Evolutionary conservation across 2,113 vertebrate genomes (phyloP).

Genomic region (Eublepharis macularius): DNA sequence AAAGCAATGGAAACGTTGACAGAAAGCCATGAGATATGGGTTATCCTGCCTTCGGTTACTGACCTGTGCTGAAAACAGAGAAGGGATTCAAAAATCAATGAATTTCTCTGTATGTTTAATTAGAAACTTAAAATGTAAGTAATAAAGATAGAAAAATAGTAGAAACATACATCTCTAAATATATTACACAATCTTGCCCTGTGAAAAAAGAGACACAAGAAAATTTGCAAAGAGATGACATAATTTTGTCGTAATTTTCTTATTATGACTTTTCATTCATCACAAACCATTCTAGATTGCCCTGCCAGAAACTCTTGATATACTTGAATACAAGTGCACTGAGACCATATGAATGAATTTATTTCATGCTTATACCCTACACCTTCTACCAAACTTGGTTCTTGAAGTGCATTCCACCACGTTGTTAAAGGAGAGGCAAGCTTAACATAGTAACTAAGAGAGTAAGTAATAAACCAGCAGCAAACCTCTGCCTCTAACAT

Average conservation of each 20-base stretch:
- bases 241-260: not conserved
- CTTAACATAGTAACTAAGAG: not conserved
- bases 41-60: too few species aligned
- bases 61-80: too few species aligned
- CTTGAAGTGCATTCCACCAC: too few species aligned
- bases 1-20: too few species aligned
- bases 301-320: not conserved
- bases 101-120: too few species aligned
- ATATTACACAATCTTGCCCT: not conserved
- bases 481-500: not conserved
- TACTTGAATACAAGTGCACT: not conserved
- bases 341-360: not conserved
- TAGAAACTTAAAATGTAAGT: not conserved
- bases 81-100: too few species aligned
- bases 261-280: not conserved
- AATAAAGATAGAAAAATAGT: too few species aligned
- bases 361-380: too few species aligned
- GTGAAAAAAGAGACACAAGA: not conserved
- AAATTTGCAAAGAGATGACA: constrained; percentile 14
- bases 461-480: not conserved
- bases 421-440: not conserved
- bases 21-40: too few species aligned
- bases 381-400: too few species aligned
- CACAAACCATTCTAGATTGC: not conserved
- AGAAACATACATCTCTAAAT: too few species aligned